Conservation (phyloP, 1,140 invertebrate genomes). For the Thaumatotibia leucotreta region DNA sequence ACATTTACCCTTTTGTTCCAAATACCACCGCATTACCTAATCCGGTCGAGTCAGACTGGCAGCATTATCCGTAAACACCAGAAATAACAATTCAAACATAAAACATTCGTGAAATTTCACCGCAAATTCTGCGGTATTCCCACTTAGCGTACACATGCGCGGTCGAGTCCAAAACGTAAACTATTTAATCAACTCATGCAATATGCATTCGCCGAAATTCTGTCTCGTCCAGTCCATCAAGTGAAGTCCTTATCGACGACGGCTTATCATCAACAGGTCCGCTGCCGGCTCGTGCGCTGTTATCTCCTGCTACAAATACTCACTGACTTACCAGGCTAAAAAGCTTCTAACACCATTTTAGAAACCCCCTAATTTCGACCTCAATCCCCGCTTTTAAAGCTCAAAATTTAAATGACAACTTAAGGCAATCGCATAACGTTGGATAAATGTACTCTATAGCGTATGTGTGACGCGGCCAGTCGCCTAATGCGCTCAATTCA, state of each 20-base stretch:
- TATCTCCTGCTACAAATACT: conserved; percentile 74
- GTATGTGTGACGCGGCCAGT: conserved; percentile 57
- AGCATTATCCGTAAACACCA: background rate
- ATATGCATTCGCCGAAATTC: conserved; percentile 73
- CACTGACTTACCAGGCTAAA: conserved; percentile 28
- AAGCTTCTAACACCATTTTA: conserved; percentile 21
- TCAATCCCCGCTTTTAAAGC: conserved; percentile 20
- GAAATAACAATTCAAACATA: conserved; percentile 3
- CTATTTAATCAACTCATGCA: conserved; percentile 75
- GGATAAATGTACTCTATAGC: conserved; percentile 60
- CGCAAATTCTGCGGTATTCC: background rate
- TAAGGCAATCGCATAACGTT: conserved; percentile 38
- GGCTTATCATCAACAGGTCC: conserved; percentile 73
- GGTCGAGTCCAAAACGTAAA: conserved; percentile 63
- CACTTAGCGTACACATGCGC: conserved; percentile 30
- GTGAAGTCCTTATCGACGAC: conserved; percentile 62
- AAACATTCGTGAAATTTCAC: background rate
- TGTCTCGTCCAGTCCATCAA: conserved; percentile 63
- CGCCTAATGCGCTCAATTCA: conserved; percentile 68
- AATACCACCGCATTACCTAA: background rate
- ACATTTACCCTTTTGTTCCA: background rate
- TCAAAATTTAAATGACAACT: conserved; percentile 17
- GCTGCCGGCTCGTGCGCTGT: conserved; percentile 64
- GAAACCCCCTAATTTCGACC: conserved; percentile 15
- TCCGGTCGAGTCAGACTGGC: background rate